Conservation (phyloP, 2,888 invertebrate species). For the Trissolcus japonicus region DNA sequence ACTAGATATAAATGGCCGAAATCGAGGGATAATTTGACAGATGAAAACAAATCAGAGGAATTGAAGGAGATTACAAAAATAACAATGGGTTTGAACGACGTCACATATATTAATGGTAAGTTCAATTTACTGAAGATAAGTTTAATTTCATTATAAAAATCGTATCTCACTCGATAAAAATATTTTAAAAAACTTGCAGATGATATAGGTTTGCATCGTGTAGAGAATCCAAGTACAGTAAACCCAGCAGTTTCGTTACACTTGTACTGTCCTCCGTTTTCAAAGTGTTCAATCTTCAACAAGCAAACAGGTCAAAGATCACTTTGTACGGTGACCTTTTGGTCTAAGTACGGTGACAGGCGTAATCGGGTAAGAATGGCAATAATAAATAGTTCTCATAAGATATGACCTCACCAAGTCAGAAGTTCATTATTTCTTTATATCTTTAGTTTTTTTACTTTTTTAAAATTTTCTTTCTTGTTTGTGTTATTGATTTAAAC, state of each 20-base stretch:
- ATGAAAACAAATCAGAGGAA: constrained; percentile 73
- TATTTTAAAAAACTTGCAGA: constrained; percentile 79
- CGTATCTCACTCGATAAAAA: neutral
- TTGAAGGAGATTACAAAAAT: constrained; percentile 83
- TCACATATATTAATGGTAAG: constrained; percentile 96
- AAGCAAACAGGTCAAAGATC: constrained; percentile 89
- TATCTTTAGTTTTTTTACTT: too few species aligned
- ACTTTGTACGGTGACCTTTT: constrained; percentile 88
- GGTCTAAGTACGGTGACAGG: constrained; percentile 92
- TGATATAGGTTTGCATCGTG: constrained; percentile 94
- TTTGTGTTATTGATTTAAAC: neutral
- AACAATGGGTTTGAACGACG: constrained; percentile 84
- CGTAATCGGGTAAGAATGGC: constrained; percentile 80
- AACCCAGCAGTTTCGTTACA: constrained; percentile 95
- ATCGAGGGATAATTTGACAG: constrained; percentile 71
- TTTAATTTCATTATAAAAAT: constrained; percentile 12
- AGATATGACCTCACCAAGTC: neutral
- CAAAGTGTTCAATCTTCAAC: constrained; percentile 92
- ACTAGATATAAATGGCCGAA: constrained; percentile 87
- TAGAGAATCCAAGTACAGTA: constrained; percentile 94
- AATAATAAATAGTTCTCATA: constrained; percentile 6
- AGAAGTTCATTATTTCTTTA: neutral
- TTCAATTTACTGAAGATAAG: neutral
- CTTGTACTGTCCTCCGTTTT: constrained; percentile 95
- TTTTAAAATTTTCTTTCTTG: neutral